phyloP scores from a whole-genome alignment of 2,888 invertebrate species.

The Aporophyla nigra region DNA sequence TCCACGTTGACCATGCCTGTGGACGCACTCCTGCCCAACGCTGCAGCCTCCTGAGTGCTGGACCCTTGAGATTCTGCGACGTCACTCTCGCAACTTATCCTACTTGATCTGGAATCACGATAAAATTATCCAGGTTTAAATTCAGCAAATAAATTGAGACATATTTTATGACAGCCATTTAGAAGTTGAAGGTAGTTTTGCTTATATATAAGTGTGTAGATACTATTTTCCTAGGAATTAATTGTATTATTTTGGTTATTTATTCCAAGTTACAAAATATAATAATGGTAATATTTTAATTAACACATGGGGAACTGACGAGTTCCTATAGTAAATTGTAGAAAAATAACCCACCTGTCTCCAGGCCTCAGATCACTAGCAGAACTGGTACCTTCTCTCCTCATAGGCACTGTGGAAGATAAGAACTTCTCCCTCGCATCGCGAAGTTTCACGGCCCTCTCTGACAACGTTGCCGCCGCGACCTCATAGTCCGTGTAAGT shows the following conservation, averaged over 20 bases:
- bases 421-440: slow-evolving; percentile 94
- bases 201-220: too few species aligned
- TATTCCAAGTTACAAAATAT: neutral
- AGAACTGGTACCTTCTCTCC: slow-evolving; percentile 86
- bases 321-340: neutral
- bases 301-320: neutral
- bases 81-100: slow-evolving; percentile 92
- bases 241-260: neutral
- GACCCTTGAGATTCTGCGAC: slow-evolving; percentile 82
- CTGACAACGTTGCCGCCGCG: slow-evolving; percentile 81
- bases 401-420: slow-evolving; percentile 86
- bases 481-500: slow-evolving; percentile 72
- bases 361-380: slow-evolving; percentile 85
- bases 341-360: slow-evolving; percentile 78
- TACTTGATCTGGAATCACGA: slow-evolving; percentile 85
- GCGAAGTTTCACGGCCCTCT: slow-evolving; percentile 91
- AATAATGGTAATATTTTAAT: neutral
- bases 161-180: neutral
- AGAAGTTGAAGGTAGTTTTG: neutral
- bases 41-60: slow-evolving; percentile 79
- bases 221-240: neutral
- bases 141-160: too few species aligned
- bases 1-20: slow-evolving; percentile 95
- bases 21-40: slow-evolving; percentile 93
- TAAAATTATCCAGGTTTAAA: neutral